A percentile compares a stretch with the other conserved stretches of the same genome.
Evolutionary conservation across 2,113 vertebrate genomes (phyloP).

Genomic region (Maccullochella peelii): DNA sequence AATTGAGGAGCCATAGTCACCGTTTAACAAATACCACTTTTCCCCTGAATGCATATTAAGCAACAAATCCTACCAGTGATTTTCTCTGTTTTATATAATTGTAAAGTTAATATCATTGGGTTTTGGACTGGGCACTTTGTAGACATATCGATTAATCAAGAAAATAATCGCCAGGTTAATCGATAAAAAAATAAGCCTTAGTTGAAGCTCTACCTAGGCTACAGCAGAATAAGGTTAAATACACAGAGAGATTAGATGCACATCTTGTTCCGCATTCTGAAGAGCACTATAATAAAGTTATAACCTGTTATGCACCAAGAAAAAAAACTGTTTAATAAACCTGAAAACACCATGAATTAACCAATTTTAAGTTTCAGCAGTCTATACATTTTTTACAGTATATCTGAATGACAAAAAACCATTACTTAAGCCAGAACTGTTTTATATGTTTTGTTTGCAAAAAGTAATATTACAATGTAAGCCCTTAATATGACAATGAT

Average conservation of each 20-base stretch:
- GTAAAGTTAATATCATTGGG: neutral
- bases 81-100: neutral
- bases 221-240: too few relatives aligned
- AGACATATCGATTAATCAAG: neutral
- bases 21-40: neutral
- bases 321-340: too few relatives aligned
- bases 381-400: neutral
- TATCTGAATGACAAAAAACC: neutral
- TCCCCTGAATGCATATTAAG: neutral
- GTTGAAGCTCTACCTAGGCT: too few relatives aligned
- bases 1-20: neutral
- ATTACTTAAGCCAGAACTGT: neutral
- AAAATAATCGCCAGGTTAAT: neutral
- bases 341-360: too few relatives aligned
- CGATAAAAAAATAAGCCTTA: too few relatives aligned
- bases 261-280: too few relatives aligned
- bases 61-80: neutral
- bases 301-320: too few relatives aligned
- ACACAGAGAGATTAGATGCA: too few relatives aligned
- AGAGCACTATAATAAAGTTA: too few relatives aligned
- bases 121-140: neutral
- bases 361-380: too few relatives aligned
- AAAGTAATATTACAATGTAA: neutral
- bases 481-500: neutral
- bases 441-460: neutral